phyloP scores from a whole-genome alignment of 1,140 invertebrate species.

The Trachymyrmex cornetzi region DNA sequence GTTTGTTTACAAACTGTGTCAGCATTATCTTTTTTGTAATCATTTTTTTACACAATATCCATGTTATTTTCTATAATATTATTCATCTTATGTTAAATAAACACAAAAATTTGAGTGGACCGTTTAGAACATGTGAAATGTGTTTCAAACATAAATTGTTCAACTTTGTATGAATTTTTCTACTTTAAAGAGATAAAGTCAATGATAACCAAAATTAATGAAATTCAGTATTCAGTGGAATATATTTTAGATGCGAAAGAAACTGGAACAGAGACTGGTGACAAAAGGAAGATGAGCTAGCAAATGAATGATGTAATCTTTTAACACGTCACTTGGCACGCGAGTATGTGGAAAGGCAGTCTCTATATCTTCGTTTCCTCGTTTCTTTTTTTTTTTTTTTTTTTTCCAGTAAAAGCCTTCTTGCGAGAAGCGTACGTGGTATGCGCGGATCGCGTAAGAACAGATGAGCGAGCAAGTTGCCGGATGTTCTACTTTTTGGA shows the following conservation, averaged over 20 bases:
- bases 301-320: conserved; percentile 20
- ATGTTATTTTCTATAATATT: too few species aligned
- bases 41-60: too few species aligned
- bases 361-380: not conserved
- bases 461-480: conserved; percentile 59
- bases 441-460: conserved; percentile 50
- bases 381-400: conserved; percentile 16
- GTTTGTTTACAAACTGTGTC: too few species aligned
- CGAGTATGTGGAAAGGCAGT: not conserved
- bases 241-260: not conserved
- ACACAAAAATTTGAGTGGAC: too few species aligned
- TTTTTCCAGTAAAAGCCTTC: conserved; percentile 30
- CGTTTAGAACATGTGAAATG: too few species aligned
- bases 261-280: not conserved
- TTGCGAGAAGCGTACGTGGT: not conserved
- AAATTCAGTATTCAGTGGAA: not conserved
- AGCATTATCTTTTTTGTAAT: too few species aligned
- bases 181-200: too few species aligned
- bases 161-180: too few species aligned
- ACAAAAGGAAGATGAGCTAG: not conserved
- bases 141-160: too few species aligned
- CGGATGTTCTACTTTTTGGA: conserved; percentile 76
- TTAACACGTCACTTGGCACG: not conserved
- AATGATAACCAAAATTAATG: too few species aligned
- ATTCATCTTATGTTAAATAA: too few species aligned